Base-by-base conservation (phyloP, 1,140 invertebrate genomes). In the Lithobius niger region DNA sequence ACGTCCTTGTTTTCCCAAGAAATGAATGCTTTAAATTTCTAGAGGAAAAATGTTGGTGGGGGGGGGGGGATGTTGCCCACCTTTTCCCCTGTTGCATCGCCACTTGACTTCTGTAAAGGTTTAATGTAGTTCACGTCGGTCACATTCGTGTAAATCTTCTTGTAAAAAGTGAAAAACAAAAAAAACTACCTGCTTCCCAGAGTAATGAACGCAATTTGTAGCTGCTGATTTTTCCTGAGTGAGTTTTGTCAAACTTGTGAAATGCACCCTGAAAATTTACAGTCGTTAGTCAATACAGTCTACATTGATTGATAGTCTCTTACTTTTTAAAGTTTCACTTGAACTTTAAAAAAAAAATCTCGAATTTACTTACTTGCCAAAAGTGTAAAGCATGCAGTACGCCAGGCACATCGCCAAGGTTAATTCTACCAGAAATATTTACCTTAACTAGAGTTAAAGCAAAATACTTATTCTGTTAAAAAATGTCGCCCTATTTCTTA, bases 121-220 rank as follows among this genome's bases (percentile, higher is more conserved):
- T n/a, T n/a, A n/a, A n/a, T n/a, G n/a, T n/a, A n/a, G n/a, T n/a
- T n/a, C n/a, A n/a, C n/a, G n/a, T n/a, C n/a, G n/a, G n/a, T n/a
- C 44, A 16, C 1, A 2, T 15, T 13, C 19, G 13, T 1, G 18
- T 21, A 10, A 21, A 1, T 47, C 15, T 16, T n/a, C n/a, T n/a
- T n/a, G n/a, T n/a, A n/a, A n/a, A n/a, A n/a, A n/a, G n/a, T n/a
- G n/a, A n/a, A n/a, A n/a, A n/a, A n/a, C n/a, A n/a, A n/a, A n/a
- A n/a, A n/a, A n/a, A n/a, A n/a, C 22, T 54, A 60, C 81, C 82
- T 24, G 80, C 77, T 69, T 82, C 81, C 77, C 79, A 80, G 49
- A 83, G 69, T 52, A 82, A 69, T 22, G 74, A 72, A 61, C 82
- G 69, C 57, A 83, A 67, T 61, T 78, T 73, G 65, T 82, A 83